Percentiles rank a stretch among this genome's conserved stretches.
Conservation (phyloP, 1,140 invertebrate genomes). For the Thrips palmi region DNA sequence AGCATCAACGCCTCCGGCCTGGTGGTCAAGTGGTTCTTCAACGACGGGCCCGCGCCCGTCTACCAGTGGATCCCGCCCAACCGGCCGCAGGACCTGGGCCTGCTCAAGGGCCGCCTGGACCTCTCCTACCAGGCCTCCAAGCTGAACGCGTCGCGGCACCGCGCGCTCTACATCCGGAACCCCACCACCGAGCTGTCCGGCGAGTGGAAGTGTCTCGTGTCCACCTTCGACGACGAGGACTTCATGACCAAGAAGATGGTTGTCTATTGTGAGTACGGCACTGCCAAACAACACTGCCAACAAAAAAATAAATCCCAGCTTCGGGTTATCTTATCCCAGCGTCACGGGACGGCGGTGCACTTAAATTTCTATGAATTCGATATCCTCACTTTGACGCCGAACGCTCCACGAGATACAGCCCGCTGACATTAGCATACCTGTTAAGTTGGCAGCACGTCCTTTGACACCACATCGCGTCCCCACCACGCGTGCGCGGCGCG, state of each 20-base stretch:
- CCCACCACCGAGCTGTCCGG: conserved; percentile 46
- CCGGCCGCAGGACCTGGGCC: conserved; percentile 34
- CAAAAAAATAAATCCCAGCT: no score
- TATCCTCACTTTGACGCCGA: no score
- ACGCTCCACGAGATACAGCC: no score
- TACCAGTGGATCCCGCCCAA: conserved; percentile 54
- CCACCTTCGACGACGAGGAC: conserved; percentile 43
- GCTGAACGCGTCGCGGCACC: conserved; percentile 31
- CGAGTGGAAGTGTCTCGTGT: conserved; percentile 47
- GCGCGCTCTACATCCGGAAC: conserved; percentile 41
- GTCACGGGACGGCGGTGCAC: no score
- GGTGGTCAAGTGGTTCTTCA: conserved; percentile 60
- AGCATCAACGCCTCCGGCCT: conserved; percentile 29
- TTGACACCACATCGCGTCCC: no score
- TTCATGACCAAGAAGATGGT: conserved; percentile 40
- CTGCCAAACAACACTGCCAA: no score
- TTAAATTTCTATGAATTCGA: no score
- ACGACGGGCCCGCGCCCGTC: conserved; percentile 37
- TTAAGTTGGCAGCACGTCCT: no score
- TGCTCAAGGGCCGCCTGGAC: conserved; percentile 39
- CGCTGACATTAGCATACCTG: no score
- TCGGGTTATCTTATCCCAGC: no score
- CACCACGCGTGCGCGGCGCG: no score
- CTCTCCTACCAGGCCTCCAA: conserved; percentile 36
- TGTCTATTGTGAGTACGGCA: conserved; percentile 45